These are phyloP conservation scores for Cavia porcellus DNA, from an alignment of 2,113 vertebrate species.

Conservation along the genomic window DNA sequence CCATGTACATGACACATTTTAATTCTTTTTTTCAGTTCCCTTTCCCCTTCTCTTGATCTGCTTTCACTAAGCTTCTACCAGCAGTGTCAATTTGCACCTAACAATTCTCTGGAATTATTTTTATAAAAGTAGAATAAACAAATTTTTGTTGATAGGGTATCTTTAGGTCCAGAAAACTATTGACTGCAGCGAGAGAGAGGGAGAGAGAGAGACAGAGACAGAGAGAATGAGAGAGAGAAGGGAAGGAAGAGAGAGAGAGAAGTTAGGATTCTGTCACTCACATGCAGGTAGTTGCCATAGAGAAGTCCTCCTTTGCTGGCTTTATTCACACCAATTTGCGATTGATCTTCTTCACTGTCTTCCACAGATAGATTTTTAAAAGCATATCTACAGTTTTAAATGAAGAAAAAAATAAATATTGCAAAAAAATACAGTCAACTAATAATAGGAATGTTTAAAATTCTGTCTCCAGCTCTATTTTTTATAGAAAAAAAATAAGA, in stretches of 20 bases:
- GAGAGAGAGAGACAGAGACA: too few relatives aligned
- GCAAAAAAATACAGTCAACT: neutral
- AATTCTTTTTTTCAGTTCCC: neutral
- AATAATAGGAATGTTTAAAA: conserved; percentile 1
- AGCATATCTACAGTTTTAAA: conserved; percentile 83
- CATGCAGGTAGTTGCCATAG: conserved; percentile 96
- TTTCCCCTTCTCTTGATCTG: neutral
- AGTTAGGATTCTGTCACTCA: conserved; percentile 78
- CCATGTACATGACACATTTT: neutral
- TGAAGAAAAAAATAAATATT: neutral
- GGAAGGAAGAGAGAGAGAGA: neutral
- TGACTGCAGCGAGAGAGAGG: neutral
- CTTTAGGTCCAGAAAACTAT: neutral
- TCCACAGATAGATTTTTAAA: conserved; percentile 88
- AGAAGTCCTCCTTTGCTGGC: conserved; percentile 94
- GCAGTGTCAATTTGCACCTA: neutral
- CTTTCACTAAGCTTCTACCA: neutral
- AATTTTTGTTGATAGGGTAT: neutral
- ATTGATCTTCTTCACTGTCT: conserved; percentile 87
- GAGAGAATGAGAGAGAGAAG: too few relatives aligned
- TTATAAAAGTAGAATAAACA: neutral
- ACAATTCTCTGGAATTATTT: neutral
- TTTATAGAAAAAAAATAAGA: neutral
- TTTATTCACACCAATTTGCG: conserved; percentile 93
- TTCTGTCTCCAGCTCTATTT: neutral